Conservation (phyloP, 1,140 invertebrate species). For the Aphaenogaster floridana region DNA sequence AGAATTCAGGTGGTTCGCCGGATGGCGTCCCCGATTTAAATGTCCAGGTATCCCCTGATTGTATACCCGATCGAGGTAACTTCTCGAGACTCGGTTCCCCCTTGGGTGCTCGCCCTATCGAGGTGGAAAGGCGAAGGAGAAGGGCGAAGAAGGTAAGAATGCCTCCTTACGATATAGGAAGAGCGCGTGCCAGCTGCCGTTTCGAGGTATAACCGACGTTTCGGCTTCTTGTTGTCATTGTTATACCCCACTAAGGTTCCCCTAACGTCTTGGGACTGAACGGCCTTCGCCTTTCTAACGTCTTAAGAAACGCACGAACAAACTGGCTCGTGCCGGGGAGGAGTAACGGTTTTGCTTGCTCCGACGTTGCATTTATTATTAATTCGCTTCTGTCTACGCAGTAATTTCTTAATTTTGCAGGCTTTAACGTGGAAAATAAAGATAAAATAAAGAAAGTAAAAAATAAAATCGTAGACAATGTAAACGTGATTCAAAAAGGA, state of each 20-base stretch:
- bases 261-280: conserved; percentile 82
- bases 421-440: not conserved
- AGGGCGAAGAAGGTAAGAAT: conserved; percentile 70
- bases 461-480: not conserved
- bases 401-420: not conserved
- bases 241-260: conserved; percentile 70
- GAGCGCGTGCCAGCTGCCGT: conserved; percentile 86
- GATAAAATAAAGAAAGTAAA: not conserved
- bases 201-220: conserved; percentile 86
- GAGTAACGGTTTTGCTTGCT: conserved; percentile 77
- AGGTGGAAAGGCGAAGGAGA: conserved; percentile 68
- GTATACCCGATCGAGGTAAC: conserved; percentile 74
- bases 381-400: not conserved
- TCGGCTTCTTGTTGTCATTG: conserved; percentile 85
- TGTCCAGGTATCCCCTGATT: conserved; percentile 81
- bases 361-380: not conserved
- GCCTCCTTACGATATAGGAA: conserved; percentile 78
- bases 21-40: conserved; percentile 83
- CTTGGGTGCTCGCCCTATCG: conserved; percentile 35
- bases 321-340: conserved; percentile 78
- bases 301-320: conserved; percentile 81
- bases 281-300: conserved; percentile 79
- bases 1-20: conserved; percentile 84
- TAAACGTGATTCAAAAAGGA: not conserved
- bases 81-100: conserved; percentile 76